These are phyloP conservation scores for Ginglymostoma cirratum DNA, from an alignment of 2,113 vertebrate genomes.

Conservation along the genomic window DNA sequence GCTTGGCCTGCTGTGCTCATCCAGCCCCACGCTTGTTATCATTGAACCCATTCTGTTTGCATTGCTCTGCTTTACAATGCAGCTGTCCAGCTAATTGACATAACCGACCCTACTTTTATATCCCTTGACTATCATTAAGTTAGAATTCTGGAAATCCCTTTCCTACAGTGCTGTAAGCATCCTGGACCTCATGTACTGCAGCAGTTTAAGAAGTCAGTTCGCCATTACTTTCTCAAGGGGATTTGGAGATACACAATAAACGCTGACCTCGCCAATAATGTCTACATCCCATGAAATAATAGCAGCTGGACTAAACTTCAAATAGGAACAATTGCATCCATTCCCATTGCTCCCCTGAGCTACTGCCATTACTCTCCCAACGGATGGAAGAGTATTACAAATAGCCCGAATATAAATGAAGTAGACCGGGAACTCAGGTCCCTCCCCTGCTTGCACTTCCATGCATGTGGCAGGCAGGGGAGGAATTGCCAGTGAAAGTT, in stretches of 20 bases:
- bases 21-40: too few relatives aligned
- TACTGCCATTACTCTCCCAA: not conserved
- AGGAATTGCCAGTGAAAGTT: not conserved
- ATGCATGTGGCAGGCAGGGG: not conserved
- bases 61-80: too few relatives aligned
- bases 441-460: not conserved
- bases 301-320: not conserved
- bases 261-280: not conserved
- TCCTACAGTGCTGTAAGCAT: not conserved
- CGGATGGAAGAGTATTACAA: not conserved
- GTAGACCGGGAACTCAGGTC: not conserved
- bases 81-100: too few relatives aligned
- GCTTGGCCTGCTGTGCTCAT: too few relatives aligned
- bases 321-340: not conserved
- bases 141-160: not conserved
- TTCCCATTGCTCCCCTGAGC: not conserved
- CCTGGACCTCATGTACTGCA: not conserved
- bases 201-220: not conserved
- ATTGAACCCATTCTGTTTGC: too few relatives aligned
- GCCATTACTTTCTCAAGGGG: not conserved
- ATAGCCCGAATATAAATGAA: not conserved
- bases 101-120: too few relatives aligned
- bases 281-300: not conserved
- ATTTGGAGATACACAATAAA: not conserved
- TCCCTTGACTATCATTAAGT: not conserved